Evolutionary conservation across 2,888 invertebrate species (phyloP).

Genomic region (Pycnomerus fuliginosus): DNA sequence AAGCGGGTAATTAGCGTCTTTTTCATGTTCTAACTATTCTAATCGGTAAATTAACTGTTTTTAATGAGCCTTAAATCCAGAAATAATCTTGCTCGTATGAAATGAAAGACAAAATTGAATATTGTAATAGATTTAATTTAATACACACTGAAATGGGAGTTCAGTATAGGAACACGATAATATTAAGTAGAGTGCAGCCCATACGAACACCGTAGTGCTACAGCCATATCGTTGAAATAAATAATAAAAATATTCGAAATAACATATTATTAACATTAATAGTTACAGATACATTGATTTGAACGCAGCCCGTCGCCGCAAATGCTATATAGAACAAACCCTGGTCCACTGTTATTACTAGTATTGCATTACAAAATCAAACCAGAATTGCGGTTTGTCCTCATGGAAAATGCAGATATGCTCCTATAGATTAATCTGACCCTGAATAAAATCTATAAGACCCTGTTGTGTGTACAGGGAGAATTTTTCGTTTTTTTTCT

Average conservation of each 20-base stretch:
- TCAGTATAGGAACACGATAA: conserved; percentile 52
- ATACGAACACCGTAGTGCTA: conserved; percentile 51
- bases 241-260: conserved; percentile 48
- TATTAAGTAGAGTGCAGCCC: conserved; percentile 48
- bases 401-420: conserved; percentile 29
- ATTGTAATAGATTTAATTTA: conserved; percentile 50
- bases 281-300: conserved; percentile 46
- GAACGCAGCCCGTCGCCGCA: conserved; percentile 17
- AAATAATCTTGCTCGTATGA: too few species aligned
- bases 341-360: conserved; percentile 50
- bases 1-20: too few species aligned
- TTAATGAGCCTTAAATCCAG: too few species aligned
- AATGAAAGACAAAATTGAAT: conserved; percentile 11
- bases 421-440: conserved; percentile 33
- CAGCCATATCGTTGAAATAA: conserved; percentile 50
- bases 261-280: conserved; percentile 51
- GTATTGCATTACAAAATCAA: conserved; percentile 43
- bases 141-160: conserved; percentile 53
- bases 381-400: conserved; percentile 6
- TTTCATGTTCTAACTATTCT: too few species aligned
- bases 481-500: conserved; percentile 26
- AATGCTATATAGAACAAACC: conserved; percentile 41
- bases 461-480: conserved; percentile 32
- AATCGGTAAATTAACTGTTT: too few species aligned
- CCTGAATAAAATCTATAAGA: conserved; percentile 35